Evolutionary conservation across 2,888 invertebrate genomes (phyloP).

Genomic region (Cynaeus angustus): DNA sequence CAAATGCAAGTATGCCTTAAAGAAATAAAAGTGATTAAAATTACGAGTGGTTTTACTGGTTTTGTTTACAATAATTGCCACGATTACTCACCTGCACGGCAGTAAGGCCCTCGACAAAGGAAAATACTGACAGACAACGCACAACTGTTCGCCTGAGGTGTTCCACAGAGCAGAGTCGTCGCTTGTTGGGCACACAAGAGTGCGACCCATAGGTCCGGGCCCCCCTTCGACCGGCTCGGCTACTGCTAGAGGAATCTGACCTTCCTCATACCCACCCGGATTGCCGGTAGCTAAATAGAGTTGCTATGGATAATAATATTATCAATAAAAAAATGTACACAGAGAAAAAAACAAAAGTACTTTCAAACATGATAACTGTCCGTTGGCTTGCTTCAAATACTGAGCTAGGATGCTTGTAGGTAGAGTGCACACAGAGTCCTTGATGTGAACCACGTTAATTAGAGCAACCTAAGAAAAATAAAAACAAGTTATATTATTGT

Average conservation of each 20-base stretch:
- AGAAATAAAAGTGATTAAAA: conserved; percentile 40
- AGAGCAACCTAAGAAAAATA: conserved; percentile 84
- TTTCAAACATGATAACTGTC: conserved; percentile 88
- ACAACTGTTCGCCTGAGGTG: conserved; percentile 77
- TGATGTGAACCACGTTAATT: conserved; percentile 88
- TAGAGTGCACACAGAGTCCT: conserved; percentile 85
- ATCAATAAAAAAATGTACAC: conserved; percentile 6
- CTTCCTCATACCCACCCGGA: conserved; percentile 74
- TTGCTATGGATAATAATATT: conserved; percentile 74
- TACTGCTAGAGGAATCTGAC: conserved; percentile 73
- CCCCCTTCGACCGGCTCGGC: conserved; percentile 74
- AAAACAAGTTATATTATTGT: too few relatives aligned
- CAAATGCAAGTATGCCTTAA: conserved; percentile 88
- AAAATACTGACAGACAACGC: conserved; percentile 88
- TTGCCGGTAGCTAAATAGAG: conserved; percentile 84
- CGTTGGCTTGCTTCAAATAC: conserved; percentile 89
- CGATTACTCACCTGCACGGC: conserved; percentile 78
- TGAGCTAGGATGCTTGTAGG: conserved; percentile 89
- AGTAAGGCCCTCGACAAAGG: conserved; percentile 86
- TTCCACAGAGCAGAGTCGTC: conserved; percentile 74
- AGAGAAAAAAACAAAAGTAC: conserved; percentile 73
- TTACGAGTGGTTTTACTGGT: too few relatives aligned
- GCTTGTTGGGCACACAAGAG: conserved; percentile 67
- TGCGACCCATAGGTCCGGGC: conserved; percentile 66
- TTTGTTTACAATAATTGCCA: too few relatives aligned